Evolutionary conservation across 2,797 vertebrate species (phyloP).

Genomic region (Austrolebias charrua): DNA sequence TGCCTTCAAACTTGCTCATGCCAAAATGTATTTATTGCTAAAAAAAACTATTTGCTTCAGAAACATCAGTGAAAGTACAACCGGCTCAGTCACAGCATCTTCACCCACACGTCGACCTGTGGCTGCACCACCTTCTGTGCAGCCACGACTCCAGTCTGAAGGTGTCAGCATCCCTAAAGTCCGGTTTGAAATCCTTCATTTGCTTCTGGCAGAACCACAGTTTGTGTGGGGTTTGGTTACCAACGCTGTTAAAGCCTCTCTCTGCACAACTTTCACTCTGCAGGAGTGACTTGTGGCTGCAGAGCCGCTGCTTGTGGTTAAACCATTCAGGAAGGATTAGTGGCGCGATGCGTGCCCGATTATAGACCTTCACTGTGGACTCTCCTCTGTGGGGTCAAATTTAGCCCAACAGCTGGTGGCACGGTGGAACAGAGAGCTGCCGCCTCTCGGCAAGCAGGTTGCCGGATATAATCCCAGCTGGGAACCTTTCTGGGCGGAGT

Average conservation of each 20-base stretch:
- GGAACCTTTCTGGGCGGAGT: too few species aligned
- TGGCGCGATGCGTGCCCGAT: conserved; percentile 75
- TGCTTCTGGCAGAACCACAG: conserved; percentile 21
- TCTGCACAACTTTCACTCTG: conserved; percentile 23
- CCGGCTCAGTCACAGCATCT: not conserved
- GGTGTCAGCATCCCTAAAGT: conserved; percentile 29
- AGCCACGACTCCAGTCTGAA: conserved; percentile 23
- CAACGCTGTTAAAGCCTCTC: conserved; percentile 20
- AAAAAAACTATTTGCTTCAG: not conserved
- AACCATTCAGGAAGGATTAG: conserved; percentile 76
- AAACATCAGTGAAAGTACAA: not conserved
- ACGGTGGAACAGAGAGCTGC: too few species aligned
- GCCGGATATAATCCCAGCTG: too few species aligned
- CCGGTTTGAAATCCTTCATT: conserved; percentile 27
- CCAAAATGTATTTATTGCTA: not conserved
- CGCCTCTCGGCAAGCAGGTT: too few species aligned
- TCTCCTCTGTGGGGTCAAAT: conserved; percentile 54
- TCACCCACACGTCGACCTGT: not conserved
- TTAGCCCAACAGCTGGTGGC: conserved; percentile 47
- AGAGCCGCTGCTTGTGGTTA: conserved; percentile 68
- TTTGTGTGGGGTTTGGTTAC: conserved; percentile 2
- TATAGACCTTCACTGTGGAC: conserved; percentile 67
- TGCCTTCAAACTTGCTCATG: not conserved
- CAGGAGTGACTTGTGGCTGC: conserved; percentile 49
- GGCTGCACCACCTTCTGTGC: not conserved